phyloP scores from a whole-genome alignment of 2,113 vertebrate species.

The Phaetusa simplex region DNA sequence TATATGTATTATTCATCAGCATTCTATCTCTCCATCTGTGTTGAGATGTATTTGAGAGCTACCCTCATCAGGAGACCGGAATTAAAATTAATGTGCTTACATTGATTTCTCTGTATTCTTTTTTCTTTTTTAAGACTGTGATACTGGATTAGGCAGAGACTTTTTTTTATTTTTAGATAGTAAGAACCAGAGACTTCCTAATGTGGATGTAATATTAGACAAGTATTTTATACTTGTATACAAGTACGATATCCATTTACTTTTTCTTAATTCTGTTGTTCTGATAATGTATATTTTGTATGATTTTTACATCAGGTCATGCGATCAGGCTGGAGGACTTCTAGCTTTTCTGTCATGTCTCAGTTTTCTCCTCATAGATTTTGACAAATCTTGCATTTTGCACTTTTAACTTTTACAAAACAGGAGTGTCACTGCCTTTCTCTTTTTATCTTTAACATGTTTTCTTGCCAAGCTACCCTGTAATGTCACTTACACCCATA shows the following conservation, averaged over 20 bases:
- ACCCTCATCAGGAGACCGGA: background rate
- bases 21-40: conserved; percentile 4
- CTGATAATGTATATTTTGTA: background rate
- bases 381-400: background rate
- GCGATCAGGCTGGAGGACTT: background rate
- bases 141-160: background rate
- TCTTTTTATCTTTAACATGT: background rate
- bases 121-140: background rate
- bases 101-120: background rate
- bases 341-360: background rate
- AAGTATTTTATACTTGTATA: background rate
- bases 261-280: background rate
- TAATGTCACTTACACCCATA: background rate
- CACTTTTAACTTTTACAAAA: background rate
- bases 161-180: background rate
- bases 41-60: background rate
- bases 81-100: background rate
- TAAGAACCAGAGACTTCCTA: background rate
- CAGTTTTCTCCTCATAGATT: background rate
- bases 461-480: background rate
- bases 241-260: background rate
- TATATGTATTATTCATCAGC: conserved; percentile 36
- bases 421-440: background rate
- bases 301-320: background rate
- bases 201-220: background rate